A percentile compares a stretch with the other conserved stretches of the same genome.
phyloP scores from a whole-genome alignment of 1,140 invertebrate species.

The Adelges cooleyi region DNA sequence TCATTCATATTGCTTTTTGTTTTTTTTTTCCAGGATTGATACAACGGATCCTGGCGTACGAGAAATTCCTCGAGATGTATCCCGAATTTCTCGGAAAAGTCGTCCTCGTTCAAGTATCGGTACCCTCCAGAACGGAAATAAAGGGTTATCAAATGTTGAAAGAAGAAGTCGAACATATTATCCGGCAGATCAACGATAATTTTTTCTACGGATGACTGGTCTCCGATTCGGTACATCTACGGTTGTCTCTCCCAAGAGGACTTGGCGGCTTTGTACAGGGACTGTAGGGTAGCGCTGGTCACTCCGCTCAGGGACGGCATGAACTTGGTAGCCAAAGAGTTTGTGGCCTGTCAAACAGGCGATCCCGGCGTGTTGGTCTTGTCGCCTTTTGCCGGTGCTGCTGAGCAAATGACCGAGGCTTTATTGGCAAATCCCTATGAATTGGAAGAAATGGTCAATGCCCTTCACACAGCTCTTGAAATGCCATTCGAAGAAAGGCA shows the following conservation, averaged over 20 bases:
- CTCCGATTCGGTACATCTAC: no score
- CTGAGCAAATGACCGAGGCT: slow-evolving; percentile 82
- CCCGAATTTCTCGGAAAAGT: slow-evolving; percentile 77
- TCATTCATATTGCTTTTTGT: no score
- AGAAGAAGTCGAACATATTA: slow-evolving; percentile 79
- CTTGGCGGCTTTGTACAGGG: slow-evolving; percentile 70
- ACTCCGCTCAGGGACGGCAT: slow-evolving; percentile 80
- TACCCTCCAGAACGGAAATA: slow-evolving; percentile 78
- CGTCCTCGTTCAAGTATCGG: slow-evolving; percentile 69
- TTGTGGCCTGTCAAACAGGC: slow-evolving; percentile 83
- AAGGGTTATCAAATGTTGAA: slow-evolving; percentile 83
- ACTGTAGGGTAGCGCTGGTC: slow-evolving; percentile 71
- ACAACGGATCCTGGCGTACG: slow-evolving; percentile 63
- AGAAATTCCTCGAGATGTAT: slow-evolving; percentile 68
- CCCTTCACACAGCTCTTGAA: slow-evolving; percentile 69
- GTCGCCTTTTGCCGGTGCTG: slow-evolving; percentile 79
- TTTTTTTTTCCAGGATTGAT: no score
- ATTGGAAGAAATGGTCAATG: slow-evolving; percentile 72
- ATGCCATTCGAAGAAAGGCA: slow-evolving; percentile 82
- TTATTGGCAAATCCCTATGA: slow-evolving; percentile 83
- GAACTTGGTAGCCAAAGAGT: slow-evolving; percentile 89
- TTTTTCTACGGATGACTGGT: slow-evolving; percentile 84
- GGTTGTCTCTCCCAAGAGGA: slow-evolving; percentile 76
- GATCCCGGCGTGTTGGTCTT: slow-evolving; percentile 74
- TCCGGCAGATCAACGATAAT: slow-evolving; percentile 72